A percentile compares a stretch with the other conserved stretches of the same genome.
Evolutionary conservation across 2,888 invertebrate species (phyloP).

Genomic region (Chesias legatella): DNA sequence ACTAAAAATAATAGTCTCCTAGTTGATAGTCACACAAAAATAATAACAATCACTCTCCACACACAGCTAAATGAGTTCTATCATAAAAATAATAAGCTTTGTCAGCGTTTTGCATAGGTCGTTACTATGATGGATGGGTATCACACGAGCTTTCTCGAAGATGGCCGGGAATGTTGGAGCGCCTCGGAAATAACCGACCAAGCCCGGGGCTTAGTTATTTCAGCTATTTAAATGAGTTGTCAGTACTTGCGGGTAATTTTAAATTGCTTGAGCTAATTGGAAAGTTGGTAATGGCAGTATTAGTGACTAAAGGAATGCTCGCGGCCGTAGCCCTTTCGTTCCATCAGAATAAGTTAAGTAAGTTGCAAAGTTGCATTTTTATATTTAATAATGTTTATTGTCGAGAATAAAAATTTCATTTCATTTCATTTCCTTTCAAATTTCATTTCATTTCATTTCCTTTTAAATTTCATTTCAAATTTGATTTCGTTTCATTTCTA

Average conservation of each 20-base stretch:
- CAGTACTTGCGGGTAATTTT: conserved; percentile 46
- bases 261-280: conserved; percentile 26
- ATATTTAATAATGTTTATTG: no score
- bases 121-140: conserved; percentile 69
- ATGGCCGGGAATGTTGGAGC: conserved; percentile 41
- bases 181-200: conserved; percentile 34
- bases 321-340: no score
- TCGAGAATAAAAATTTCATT: no score
- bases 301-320: not conserved
- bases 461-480: no score
- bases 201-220: conserved; percentile 47
- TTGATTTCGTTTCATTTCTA: no score
- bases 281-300: not conserved
- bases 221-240: conserved; percentile 67
- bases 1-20: no score
- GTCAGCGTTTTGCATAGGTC: conserved; percentile 68
- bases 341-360: no score
- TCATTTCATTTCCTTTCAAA: no score
- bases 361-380: no score
- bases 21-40: no score
- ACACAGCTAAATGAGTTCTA: conserved; percentile 36
- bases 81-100: conserved; percentile 45
- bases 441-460: no score
- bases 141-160: conserved; percentile 52
- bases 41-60: not conserved